phyloP scores from a whole-genome alignment of 92 coral and sea anemone species.

The Zoanthus sociatus region DNA sequence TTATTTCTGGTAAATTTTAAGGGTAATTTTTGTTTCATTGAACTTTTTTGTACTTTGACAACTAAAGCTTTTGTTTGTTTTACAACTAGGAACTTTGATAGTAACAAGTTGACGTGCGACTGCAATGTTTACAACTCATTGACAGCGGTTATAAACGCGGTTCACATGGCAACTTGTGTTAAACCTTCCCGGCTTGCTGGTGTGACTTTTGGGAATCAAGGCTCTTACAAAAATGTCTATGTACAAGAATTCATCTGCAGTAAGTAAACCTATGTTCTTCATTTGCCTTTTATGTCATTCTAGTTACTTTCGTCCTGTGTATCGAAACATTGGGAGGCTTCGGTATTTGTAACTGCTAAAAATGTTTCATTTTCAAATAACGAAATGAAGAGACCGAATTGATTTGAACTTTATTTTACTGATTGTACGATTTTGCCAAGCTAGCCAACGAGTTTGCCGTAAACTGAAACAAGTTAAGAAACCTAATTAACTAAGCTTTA shows the following conservation, averaged over 20 bases:
- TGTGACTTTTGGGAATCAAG: constrained; percentile 75
- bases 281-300: not conserved
- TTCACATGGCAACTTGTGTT: constrained; percentile 77
- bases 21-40: not conserved
- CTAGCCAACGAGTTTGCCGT: too few species aligned
- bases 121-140: constrained; percentile 92
- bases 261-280: constrained; percentile 51
- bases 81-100: constrained; percentile 67
- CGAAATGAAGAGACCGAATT: too few species aligned
- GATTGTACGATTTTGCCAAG: too few species aligned
- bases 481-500: too few species aligned
- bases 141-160: constrained; percentile 71
- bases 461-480: too few species aligned
- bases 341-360: too few species aligned
- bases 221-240: constrained; percentile 69
- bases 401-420: too few species aligned
- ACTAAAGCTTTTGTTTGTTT: not conserved
- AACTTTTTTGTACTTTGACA: not conserved
- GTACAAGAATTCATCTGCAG: constrained; percentile 93
- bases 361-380: too few species aligned
- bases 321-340: too few species aligned
- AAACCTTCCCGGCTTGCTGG: constrained; percentile 82
- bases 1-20: too few species aligned
- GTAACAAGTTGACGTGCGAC: constrained; percentile 86
- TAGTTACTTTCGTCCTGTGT: too few species aligned